Conservation (phyloP, 1,140 invertebrate genomes). For the Lepidurus apus region DNA sequence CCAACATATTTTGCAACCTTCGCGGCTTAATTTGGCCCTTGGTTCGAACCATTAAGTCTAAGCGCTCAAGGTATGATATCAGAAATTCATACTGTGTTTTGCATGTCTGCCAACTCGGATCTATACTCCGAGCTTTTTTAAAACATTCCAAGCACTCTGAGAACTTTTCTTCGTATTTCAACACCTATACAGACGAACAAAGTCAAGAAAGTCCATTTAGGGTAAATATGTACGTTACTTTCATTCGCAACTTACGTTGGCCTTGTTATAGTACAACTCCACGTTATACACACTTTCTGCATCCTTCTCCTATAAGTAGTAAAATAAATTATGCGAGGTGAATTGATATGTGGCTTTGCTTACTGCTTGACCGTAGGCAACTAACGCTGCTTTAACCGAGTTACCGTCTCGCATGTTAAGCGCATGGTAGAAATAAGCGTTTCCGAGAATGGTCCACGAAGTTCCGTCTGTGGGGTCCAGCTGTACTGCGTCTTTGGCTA, state of each 20-base stretch:
- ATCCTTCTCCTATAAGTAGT: constrained; percentile 31
- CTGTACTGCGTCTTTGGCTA: constrained; percentile 76
- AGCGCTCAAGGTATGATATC: constrained; percentile 59
- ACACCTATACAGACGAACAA: constrained; percentile 50
- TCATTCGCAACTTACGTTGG: constrained; percentile 56
- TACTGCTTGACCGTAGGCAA: constrained; percentile 75
- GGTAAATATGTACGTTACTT: constrained; percentile 22
- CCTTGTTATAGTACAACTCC: constrained; percentile 81
- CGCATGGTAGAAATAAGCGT: constrained; percentile 76
- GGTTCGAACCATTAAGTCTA: constrained; percentile 57
- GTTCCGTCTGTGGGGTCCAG: constrained; percentile 73
- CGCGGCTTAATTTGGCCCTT: constrained; percentile 71
- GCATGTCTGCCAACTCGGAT: constrained; percentile 69
- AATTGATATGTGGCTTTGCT: constrained; percentile 42
- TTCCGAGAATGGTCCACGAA: constrained; percentile 79
- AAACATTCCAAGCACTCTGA: constrained; percentile 63
- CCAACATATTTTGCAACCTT: constrained; percentile 59
- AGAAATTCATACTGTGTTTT: constrained; percentile 56
- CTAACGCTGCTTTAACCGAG: constrained; percentile 49
- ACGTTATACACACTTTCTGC: constrained; percentile 63
- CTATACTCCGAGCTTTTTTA: constrained; percentile 56
- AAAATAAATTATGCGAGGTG: constrained; percentile 29
- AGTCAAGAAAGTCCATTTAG: constrained; percentile 40
- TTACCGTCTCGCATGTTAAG: constrained; percentile 66
- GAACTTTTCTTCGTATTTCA: constrained; percentile 77